These are phyloP conservation scores for Drosophila kanekoi DNA, from an alignment of 2,888 invertebrate species.

Conservation along the genomic window DNA sequence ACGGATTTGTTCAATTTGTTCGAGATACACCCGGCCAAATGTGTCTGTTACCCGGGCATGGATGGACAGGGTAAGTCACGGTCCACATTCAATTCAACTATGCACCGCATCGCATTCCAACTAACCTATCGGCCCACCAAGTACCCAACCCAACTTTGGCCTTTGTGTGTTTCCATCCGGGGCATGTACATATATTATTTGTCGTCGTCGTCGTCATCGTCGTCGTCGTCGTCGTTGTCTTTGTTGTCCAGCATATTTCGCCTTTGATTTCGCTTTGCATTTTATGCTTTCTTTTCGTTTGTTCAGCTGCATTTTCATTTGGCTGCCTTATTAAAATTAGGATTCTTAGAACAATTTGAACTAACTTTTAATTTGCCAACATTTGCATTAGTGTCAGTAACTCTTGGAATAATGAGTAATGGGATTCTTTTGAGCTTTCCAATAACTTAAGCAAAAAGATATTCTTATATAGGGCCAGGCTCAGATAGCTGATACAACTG, in stretches of 20 bases:
- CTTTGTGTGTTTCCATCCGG: constrained; percentile 54
- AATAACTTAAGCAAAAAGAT: not conserved
- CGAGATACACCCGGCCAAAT: constrained; percentile 96
- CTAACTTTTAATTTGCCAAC: not conserved
- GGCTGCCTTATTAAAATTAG: constrained; percentile 9
- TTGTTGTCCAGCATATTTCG: constrained; percentile 21
- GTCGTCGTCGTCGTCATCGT: constrained; percentile 27
- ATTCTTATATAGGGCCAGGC: not conserved
- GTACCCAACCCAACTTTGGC: constrained; percentile 25
- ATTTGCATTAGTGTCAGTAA: not conserved
- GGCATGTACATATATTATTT: constrained; percentile 45
- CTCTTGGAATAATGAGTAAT: not conserved
- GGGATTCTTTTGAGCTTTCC: not conserved
- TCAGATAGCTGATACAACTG: not conserved
- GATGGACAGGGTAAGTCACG: constrained; percentile 85
- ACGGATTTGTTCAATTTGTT: constrained; percentile 97
- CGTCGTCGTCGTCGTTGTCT: constrained; percentile 25
- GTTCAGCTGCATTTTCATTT: constrained; percentile 6
- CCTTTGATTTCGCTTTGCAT: constrained; percentile 42
- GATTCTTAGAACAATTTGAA: constrained; percentile 4
- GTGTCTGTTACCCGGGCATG: constrained; percentile 93
- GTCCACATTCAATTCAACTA: constrained; percentile 25
- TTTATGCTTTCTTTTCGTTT: constrained; percentile 13
- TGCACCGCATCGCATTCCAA: constrained; percentile 73
- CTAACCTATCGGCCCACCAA: constrained; percentile 22